These are phyloP conservation scores for Platichthys stellatus DNA, from an alignment of 2,113 vertebrate genomes.

Conservation along the genomic window DNA sequence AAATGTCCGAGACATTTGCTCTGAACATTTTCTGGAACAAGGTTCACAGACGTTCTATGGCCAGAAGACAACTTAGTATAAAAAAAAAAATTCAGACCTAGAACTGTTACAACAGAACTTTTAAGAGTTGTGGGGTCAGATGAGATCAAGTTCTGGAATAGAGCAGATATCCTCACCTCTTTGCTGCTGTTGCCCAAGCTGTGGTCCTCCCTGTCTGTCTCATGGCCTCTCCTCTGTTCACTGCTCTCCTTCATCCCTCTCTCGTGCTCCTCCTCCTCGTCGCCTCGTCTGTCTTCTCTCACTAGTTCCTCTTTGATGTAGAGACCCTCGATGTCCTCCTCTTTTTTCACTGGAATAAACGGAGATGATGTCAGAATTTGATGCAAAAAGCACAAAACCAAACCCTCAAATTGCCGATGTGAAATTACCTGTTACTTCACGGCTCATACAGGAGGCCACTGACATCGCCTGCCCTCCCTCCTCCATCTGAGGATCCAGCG, in stretches of 20 bases:
- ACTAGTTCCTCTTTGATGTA: constrained; percentile 69
- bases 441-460: background rate
- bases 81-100: background rate
- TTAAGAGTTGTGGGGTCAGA: background rate
- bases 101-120: background rate
- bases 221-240: constrained; percentile 51
- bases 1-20: no score
- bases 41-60: no score
- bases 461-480: constrained; percentile 30
- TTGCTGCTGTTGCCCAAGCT: constrained; percentile 50
- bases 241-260: constrained; percentile 50
- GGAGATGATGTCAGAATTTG: background rate
- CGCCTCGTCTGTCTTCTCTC: constrained; percentile 36
- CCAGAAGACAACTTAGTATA: no score
- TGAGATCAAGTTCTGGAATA: background rate
- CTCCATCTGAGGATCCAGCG: constrained; percentile 40
- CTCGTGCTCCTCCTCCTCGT: constrained; percentile 49
- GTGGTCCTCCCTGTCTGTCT: constrained; percentile 51
- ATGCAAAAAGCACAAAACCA: background rate
- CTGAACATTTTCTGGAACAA: no score
- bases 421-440: constrained; percentile 40
- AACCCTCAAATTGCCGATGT: background rate
- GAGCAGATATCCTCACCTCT: constrained; percentile 68
- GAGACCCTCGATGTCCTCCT: constrained; percentile 42
- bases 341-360: constrained; percentile 55